These are phyloP conservation scores for Lycodopsis pacificus DNA, from an alignment of 2,797 vertebrate genomes.

Conservation along the genomic window DNA sequence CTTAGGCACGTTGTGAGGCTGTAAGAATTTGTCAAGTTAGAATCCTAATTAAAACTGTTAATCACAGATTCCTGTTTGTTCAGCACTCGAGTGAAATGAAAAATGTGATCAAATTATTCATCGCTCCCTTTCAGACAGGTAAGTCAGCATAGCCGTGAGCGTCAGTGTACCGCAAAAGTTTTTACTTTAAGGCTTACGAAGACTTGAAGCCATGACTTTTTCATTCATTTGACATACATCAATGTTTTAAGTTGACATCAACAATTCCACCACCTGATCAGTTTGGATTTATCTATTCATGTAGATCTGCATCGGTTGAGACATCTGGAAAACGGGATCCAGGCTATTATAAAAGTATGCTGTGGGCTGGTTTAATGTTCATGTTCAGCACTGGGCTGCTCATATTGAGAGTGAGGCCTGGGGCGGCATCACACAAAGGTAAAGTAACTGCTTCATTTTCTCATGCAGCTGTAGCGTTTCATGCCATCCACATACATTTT, in stretches of 20 bases:
- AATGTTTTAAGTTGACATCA: conserved; percentile 37
- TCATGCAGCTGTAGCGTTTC: conserved; percentile 2
- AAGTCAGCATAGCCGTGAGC: conserved; percentile 74
- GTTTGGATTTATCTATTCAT: conserved; percentile 55
- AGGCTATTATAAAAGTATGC: conserved; percentile 21
- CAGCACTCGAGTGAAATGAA: conserved; percentile 91
- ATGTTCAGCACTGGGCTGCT: conserved; percentile 28
- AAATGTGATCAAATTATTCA: conserved; percentile 93
- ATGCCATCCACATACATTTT: conserved; percentile 10
- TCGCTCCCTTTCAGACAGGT: conserved; percentile 91
- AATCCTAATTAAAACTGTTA: conserved; percentile 94
- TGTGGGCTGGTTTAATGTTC: conserved; percentile 46
- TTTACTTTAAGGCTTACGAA: conserved; percentile 58
- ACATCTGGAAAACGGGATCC: conserved; percentile 41
- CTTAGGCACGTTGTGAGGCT: conserved; percentile 79
- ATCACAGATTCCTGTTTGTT: conserved; percentile 90
- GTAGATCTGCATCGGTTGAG: conserved; percentile 44
- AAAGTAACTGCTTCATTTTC: conserved; percentile 18
- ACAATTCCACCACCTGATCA: conserved; percentile 51
- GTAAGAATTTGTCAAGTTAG: conserved; percentile 87
- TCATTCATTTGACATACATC: conserved; percentile 49
- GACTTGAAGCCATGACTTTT: conserved; percentile 61
- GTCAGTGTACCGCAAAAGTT: conserved; percentile 76
- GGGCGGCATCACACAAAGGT: conserved; percentile 14
- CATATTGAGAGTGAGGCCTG: conserved; percentile 30